Conservation (phyloP, 2,113 vertebrate genomes). For the Heterotis niloticus region DNA sequence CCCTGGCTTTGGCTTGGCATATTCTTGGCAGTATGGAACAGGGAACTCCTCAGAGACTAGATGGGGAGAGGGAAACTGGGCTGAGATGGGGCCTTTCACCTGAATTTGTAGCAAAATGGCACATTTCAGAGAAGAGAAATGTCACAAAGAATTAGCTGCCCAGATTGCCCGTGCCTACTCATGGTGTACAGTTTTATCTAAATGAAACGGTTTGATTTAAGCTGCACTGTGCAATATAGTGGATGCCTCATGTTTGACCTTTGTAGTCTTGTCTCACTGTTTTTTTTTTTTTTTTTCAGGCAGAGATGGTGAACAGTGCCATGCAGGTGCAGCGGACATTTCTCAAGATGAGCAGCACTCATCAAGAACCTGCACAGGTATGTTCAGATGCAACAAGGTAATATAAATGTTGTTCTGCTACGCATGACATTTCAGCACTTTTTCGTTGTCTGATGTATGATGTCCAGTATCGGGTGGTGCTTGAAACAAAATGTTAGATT, state of each 20-base stretch:
- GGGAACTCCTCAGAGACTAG: constrained; percentile 22
- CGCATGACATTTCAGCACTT: no score
- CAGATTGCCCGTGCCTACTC: background rate
- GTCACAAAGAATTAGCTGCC: no score
- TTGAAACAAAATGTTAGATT: background rate
- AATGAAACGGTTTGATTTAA: background rate
- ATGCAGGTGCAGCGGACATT: constrained; percentile 83
- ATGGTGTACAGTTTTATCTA: background rate
- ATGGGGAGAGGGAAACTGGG: background rate
- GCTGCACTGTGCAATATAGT: background rate
- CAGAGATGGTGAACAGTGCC: constrained; percentile 83
- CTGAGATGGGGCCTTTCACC: background rate
- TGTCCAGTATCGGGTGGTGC: background rate
- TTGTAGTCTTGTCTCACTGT: constrained; percentile 26
- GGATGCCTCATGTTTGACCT: constrained; percentile 8
- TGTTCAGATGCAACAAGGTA: constrained; percentile 33
- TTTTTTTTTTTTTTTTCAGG: constrained; percentile 63
- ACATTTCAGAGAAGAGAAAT: no score
- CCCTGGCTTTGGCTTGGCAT: constrained; percentile 39
- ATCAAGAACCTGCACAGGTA: constrained; percentile 90
- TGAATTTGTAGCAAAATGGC: no score
- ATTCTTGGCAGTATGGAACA: background rate
- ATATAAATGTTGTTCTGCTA: background rate
- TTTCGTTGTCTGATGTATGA: background rate
- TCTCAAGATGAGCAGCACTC: constrained; percentile 77